Percentiles rank a stretch among this genome's conserved stretches.
These are phyloP conservation scores for Nomada fucata DNA, from an alignment of 2,888 invertebrate genomes.

Conservation along the genomic window DNA sequence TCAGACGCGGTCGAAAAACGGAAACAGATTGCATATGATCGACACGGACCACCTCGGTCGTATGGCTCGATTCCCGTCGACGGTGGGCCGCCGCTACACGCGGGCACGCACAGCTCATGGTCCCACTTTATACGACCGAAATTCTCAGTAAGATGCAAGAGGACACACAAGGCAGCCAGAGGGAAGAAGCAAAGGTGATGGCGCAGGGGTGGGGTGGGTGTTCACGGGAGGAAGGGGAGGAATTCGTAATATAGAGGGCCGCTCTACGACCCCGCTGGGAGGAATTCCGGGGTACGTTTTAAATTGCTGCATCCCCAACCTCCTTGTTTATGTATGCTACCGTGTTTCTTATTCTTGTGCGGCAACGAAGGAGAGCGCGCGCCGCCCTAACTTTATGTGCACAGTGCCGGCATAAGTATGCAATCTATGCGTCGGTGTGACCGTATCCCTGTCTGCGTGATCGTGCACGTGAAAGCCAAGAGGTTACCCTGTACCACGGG, in stretches of 20 bases:
- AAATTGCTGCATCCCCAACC: conserved; percentile 84
- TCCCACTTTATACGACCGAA: conserved; percentile 73
- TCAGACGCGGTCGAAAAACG: neutral
- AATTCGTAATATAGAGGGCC: conserved; percentile 84
- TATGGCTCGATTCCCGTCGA: conserved; percentile 20
- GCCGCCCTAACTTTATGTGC: conserved; percentile 83
- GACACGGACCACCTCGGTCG: conserved; percentile 24
- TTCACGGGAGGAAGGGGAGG: conserved; percentile 72
- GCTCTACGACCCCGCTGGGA: conserved; percentile 84
- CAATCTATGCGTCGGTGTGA: conserved; percentile 76
- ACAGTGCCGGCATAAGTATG: conserved; percentile 83
- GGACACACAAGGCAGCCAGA: conserved; percentile 53
- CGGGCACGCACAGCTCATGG: conserved; percentile 54
- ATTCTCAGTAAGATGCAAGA: conserved; percentile 70
- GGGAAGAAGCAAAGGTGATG: conserved; percentile 49
- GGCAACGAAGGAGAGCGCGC: conserved; percentile 77
- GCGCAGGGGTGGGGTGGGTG: conserved; percentile 41
- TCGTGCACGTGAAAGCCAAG: conserved; percentile 33
- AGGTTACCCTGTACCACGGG: conserved; percentile 3
- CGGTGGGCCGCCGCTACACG: conserved; percentile 53
- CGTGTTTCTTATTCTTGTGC: conserved; percentile 84
- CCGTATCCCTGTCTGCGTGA: conserved; percentile 38
- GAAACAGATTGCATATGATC: conserved; percentile 44
- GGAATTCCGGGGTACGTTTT: conserved; percentile 85
- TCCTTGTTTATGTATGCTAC: conserved; percentile 84